These are phyloP conservation scores for Chromoteleia sp. DNA, from an alignment of 2,888 invertebrate species.

Conservation along the genomic window DNA sequence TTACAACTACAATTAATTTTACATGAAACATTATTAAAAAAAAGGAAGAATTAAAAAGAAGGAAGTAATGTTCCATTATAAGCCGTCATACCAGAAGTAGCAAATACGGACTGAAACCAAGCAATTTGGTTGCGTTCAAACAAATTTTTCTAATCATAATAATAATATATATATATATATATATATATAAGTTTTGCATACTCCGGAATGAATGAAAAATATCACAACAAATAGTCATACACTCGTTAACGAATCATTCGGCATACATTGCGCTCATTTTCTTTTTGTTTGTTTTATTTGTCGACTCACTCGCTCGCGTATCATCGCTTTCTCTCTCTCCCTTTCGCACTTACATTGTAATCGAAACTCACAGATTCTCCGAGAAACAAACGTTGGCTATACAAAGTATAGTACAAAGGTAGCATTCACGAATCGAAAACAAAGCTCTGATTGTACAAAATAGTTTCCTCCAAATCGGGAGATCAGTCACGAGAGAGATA, in stretches of 20 bases:
- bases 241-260: constrained; percentile 56
- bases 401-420: constrained; percentile 67
- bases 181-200: constrained; percentile 38
- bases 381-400: constrained; percentile 64
- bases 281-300: constrained; percentile 24
- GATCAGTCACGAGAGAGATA: constrained; percentile 69
- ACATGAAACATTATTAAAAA: too few relatives aligned
- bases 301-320: constrained; percentile 36
- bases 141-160: constrained; percentile 29
- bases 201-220: constrained; percentile 56
- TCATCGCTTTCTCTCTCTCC: constrained; percentile 43
- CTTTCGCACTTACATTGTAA: constrained; percentile 57
- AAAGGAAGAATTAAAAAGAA: not conserved
- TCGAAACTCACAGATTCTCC: constrained; percentile 61
- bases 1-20: too few relatives aligned
- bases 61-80: not conserved
- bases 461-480: constrained; percentile 68
- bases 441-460: constrained; percentile 70
- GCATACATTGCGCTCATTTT: constrained; percentile 46
- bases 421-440: constrained; percentile 65
- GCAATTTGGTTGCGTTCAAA: constrained; percentile 43
- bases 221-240: constrained; percentile 62
- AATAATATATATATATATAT: constrained; percentile 18
- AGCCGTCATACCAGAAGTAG: not conserved
- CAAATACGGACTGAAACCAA: constrained; percentile 29